Evolutionary conservation across 1,140 invertebrate species (phyloP).

Genomic region (Aricia agestis): DNA sequence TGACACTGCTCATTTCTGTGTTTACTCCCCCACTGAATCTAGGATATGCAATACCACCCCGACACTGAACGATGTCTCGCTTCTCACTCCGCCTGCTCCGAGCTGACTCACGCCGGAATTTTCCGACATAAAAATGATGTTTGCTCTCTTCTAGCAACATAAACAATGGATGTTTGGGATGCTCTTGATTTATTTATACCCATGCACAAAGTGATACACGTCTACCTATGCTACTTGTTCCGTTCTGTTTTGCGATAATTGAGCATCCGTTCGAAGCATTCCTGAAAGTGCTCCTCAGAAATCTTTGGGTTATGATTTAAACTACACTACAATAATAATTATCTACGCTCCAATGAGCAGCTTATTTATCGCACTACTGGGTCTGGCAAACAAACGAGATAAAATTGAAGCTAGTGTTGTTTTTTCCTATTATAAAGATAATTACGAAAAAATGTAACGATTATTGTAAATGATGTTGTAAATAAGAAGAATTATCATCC

Average conservation of each 20-base stretch:
- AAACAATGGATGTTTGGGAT: conserved; percentile 32
- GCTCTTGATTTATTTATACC: conserved; percentile 39
- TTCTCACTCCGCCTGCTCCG: conserved; percentile 25
- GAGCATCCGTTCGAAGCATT: too few relatives aligned
- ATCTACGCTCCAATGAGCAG: not conserved
- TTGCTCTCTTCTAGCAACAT: conserved; percentile 27
- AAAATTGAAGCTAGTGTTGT: not conserved
- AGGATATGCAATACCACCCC: conserved; percentile 9
- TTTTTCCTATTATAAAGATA: not conserved
- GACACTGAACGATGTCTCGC: not conserved
- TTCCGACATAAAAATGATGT: conserved; percentile 35
- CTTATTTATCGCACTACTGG: not conserved
- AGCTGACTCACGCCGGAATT: conserved; percentile 31
- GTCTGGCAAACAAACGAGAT: not conserved
- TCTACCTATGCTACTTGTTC: too few relatives aligned
- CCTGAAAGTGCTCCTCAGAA: too few relatives aligned
- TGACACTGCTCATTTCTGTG: not conserved
- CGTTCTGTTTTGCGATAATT: too few relatives aligned
- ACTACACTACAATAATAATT: conserved; percentile 10
- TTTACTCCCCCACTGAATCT: not conserved
- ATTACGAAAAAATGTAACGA: too few relatives aligned
- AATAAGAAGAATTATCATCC: not conserved
- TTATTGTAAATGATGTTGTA: too few relatives aligned
- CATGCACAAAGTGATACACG: conserved; percentile 18
- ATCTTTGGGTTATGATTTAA: too few relatives aligned